Conservation (phyloP, 2,113 vertebrate genomes). For the Macrotus californicus region DNA sequence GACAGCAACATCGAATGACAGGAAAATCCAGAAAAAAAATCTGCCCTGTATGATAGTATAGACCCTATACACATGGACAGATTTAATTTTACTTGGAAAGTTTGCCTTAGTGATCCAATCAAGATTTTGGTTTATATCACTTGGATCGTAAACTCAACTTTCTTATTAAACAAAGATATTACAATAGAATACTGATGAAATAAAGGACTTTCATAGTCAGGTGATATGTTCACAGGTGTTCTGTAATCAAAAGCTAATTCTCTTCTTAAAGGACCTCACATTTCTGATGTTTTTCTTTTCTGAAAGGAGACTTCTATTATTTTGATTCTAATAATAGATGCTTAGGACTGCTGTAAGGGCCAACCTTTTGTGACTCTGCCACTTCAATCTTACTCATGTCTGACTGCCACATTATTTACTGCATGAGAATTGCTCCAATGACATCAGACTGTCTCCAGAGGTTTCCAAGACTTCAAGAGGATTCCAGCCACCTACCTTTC, state of each 20-base stretch:
- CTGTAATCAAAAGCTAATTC: background rate
- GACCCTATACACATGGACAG: background rate
- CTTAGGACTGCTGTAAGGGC: background rate
- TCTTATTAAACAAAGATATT: background rate
- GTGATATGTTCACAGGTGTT: background rate
- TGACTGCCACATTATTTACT: background rate
- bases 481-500: background rate
- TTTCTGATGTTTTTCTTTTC: constrained; percentile 12
- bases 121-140: background rate
- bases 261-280: background rate
- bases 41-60: background rate
- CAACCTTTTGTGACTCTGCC: background rate
- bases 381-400: background rate
- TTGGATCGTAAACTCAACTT: background rate
- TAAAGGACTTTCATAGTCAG: background rate
- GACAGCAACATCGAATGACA: background rate
- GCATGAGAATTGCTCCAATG: background rate
- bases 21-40: background rate
- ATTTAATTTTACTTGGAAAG: background rate
- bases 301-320: background rate
- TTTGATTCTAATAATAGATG: background rate
- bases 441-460: background rate
- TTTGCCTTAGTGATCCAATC: background rate
- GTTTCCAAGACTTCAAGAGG: background rate
- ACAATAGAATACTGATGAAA: background rate